phyloP scores from a whole-genome alignment of 1,140 invertebrate species.

The Drosophila ironensis region DNA sequence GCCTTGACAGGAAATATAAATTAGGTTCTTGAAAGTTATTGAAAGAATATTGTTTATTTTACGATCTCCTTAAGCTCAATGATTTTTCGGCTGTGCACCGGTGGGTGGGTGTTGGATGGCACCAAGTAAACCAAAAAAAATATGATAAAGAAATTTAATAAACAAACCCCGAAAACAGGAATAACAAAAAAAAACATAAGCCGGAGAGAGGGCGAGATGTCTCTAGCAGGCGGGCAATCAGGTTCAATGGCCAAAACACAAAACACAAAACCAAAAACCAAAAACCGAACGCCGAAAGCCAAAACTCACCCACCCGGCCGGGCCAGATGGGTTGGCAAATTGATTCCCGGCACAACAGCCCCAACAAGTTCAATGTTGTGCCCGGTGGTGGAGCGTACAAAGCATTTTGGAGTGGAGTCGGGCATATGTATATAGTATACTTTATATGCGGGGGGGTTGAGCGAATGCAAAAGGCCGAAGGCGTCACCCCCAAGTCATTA shows the following conservation, averaged over 20 bases:
- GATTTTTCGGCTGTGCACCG: not conserved
- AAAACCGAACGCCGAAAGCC: slow-evolving; percentile 16
- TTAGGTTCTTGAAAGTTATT: no score
- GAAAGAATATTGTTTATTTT: no score
- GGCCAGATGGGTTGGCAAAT: slow-evolving; percentile 38
- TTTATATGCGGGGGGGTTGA: slow-evolving; percentile 5
- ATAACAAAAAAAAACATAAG: not conserved
- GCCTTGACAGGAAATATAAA: no score
- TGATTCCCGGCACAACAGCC: slow-evolving; percentile 9
- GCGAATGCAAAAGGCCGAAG: no score
- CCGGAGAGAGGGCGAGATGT: no score
- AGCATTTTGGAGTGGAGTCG: no score
- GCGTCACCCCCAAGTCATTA: slow-evolving; percentile 21
- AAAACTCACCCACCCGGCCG: slow-evolving; percentile 12
- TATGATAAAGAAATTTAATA: no score
- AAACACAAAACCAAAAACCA: no score
- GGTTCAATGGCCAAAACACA: slow-evolving; percentile 41
- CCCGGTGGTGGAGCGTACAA: not conserved
- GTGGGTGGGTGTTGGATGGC: not conserved
- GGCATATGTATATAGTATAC: slow-evolving; percentile 7
- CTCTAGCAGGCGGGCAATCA: slow-evolving; percentile 26
- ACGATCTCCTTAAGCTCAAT: no score
- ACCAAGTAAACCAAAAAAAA: not conserved
- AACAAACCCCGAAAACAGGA: not conserved
- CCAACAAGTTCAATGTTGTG: slow-evolving; percentile 19